Conservation (phyloP, 2,113 vertebrate species). For the Numida meleagris region DNA sequence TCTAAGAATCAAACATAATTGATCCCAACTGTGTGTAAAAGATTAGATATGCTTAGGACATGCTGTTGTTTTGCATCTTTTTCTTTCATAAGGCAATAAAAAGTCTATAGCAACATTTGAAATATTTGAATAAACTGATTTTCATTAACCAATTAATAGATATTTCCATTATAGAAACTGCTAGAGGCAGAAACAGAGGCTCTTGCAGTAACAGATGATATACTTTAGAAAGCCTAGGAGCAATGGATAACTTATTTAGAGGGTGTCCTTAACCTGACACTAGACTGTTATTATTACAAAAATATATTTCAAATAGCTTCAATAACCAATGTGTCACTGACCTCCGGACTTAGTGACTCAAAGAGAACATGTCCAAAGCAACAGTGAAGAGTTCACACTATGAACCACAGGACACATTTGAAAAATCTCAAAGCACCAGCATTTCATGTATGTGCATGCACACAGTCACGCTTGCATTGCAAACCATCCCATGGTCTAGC, state of each 20-base stretch:
- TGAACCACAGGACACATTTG: neutral
- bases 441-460: rapidly evolving
- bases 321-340: neutral
- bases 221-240: neutral
- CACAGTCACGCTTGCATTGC: neutral
- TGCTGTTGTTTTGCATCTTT: neutral
- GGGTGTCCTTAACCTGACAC: neutral
- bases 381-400: neutral
- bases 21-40: neutral
- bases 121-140: neutral
- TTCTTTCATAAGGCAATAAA: neutral
- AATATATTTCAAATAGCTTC: neutral
- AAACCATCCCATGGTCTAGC: neutral
- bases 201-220: neutral
- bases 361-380: neutral
- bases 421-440: neutral
- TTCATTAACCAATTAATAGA: neutral
- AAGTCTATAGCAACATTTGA: neutral
- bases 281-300: neutral
- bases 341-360: neutral
- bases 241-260: neutral
- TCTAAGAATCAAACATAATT: neutral
- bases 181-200: neutral
- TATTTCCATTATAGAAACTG: neutral
- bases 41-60: neutral